These are phyloP conservation scores for Sycophaga agraensis DNA, from an alignment of 1,140 invertebrate genomes.

Conservation along the genomic window DNA sequence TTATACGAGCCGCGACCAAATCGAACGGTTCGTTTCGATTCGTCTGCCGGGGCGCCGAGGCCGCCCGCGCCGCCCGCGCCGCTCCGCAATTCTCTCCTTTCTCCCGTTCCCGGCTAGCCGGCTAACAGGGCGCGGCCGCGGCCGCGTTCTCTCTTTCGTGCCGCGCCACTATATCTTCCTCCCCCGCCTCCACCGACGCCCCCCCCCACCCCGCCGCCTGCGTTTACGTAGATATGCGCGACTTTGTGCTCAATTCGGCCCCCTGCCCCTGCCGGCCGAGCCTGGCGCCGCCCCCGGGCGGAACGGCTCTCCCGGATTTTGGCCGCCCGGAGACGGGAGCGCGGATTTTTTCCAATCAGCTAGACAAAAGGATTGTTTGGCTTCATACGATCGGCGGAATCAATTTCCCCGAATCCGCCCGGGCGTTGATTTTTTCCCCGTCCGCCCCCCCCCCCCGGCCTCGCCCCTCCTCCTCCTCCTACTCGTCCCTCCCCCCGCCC, in stretches of 20 bases:
- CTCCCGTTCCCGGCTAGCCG: too few relatives aligned
- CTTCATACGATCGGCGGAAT: conserved; percentile 29
- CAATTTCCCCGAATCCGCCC: conserved; percentile 19
- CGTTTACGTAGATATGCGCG: conserved; percentile 39
- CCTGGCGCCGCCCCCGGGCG: conserved; percentile 26
- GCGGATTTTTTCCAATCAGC: conserved; percentile 30
- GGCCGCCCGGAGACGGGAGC: conserved; percentile 36
- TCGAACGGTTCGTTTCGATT: conserved; percentile 24
- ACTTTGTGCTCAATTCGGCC: conserved; percentile 27
- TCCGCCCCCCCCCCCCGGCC: too few relatives aligned
- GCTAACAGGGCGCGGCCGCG: too few relatives aligned
- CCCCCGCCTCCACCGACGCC: not conserved
- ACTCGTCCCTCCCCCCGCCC: not conserved
- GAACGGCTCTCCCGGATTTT: conserved; percentile 35
- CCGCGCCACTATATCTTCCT: conserved; percentile 3
- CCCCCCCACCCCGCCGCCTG: conserved; percentile 22
- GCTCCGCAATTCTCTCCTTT: too few relatives aligned
- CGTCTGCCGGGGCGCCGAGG: conserved; percentile 11
- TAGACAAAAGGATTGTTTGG: conserved; percentile 33
- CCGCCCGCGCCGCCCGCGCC: conserved; percentile 2
- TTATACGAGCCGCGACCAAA: conserved; percentile 40
- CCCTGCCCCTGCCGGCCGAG: conserved; percentile 23
- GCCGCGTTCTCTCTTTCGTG: not conserved
- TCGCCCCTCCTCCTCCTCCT: too few relatives aligned
- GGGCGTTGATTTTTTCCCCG: not conserved